Evolutionary conservation across 2,113 vertebrate species (phyloP).

Genomic region (Heliornis fulica): DNA sequence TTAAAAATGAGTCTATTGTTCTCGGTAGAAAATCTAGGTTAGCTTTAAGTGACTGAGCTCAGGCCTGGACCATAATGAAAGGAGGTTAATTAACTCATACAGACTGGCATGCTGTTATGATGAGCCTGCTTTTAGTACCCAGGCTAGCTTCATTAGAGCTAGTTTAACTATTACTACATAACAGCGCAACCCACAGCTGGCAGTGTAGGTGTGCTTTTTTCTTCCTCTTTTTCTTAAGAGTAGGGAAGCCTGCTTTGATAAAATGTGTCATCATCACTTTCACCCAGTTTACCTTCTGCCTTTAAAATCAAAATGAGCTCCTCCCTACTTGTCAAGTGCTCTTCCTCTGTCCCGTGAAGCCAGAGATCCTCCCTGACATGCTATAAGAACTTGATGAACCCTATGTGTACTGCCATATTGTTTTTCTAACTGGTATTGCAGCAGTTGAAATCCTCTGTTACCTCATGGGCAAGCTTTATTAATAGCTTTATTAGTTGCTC

Average conservation of each 20-base stretch:
- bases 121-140: slow-evolving; percentile 16
- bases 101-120: slow-evolving; percentile 7
- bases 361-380: not conserved
- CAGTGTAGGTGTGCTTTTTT: not conserved
- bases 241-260: not conserved
- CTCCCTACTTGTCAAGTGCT: not conserved
- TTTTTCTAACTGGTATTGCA: not conserved
- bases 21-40: slow-evolving; percentile 50
- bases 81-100: slow-evolving; percentile 43
- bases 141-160: slow-evolving; percentile 23
- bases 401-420: not conserved
- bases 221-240: not conserved
- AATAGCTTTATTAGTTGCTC: not conserved
- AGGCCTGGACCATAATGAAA: not conserved
- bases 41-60: slow-evolving; percentile 38
- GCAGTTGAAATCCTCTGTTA: not conserved
- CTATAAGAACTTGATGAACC: not conserved
- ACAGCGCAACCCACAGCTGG: not conserved
- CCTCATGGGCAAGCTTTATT: not conserved
- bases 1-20: slow-evolving; percentile 53
- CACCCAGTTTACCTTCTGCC: not conserved
- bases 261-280: slow-evolving; percentile 22
- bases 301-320: not conserved
- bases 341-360: not conserved
- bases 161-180: not conserved